Evolutionary conservation across 1,140 invertebrate species (phyloP), one percentile per base, ranked within the genome.

Genomic region (Papilio machaon): DNA sequence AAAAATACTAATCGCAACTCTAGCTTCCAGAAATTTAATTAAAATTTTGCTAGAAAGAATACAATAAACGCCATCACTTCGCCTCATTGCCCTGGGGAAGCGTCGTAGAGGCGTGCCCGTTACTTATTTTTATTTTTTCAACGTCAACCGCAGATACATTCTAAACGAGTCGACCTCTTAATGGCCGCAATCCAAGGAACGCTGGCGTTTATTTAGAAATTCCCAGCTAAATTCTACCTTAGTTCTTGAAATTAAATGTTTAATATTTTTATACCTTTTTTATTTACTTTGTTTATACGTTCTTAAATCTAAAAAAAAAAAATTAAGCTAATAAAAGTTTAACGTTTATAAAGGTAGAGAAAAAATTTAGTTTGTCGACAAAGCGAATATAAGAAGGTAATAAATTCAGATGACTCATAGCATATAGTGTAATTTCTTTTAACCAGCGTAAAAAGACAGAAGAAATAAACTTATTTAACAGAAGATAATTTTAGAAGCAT

Each of bases 121-220:
- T 67, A 35, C 23, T 67, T 30, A 30, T 64, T 64, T 64, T 23
- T 64, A 64, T 67, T 67, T 67, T 67, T 67, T 67, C 30, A 67
- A 67, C 64, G 64, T 67, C 64, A 67, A 67, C 64, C 64, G 64
- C 64, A 67, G 64, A 67, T 67, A 64, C 19, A 30, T 64, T 64
- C 60, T 30, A 10, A 23, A 64, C 60, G 60, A 30, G 19, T 23
- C 60, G 60, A 64, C 60, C 60, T 64, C 60, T 35, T 64, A 64
- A 64, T 64, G 60, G 60, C 60, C 60, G 60, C 60, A 64, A 64
- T 64, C 60, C 23, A 64, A 64, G 60, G 23, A 64, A 64, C 60
- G 11, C 23, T 30, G 23, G 19, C 19, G 19, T 23, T 64, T 64
- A 64, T 64, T 58, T 58, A n/a, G n/a, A 58, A 58, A n/a, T 58